Percentiles rank a stretch among this genome's conserved stretches.
Evolutionary conservation across 1,140 invertebrate genomes (phyloP).

Genomic region (Cydia strobilella): DNA sequence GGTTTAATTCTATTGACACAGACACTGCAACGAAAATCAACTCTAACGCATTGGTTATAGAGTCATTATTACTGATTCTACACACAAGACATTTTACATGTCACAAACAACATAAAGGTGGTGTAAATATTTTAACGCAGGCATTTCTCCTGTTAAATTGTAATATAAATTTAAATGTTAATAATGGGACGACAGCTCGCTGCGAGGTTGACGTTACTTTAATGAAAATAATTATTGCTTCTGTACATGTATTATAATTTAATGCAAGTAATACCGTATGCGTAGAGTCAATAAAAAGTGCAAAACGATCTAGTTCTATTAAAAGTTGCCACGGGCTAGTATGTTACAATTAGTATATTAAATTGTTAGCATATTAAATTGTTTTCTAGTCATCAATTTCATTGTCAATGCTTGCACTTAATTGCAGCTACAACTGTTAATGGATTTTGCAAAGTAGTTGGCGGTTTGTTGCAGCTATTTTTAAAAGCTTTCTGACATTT

Average conservation of each 20-base stretch:
- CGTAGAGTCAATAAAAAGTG: constrained; percentile 1
- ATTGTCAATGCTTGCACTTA: constrained; percentile 32
- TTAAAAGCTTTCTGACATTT: constrained; percentile 76
- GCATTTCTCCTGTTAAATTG: constrained; percentile 53
- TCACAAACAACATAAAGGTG: constrained; percentile 51
- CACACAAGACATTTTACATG: constrained; percentile 45
- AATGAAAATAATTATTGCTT: constrained; percentile 55
- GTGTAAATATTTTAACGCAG: constrained; percentile 51
- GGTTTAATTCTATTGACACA: constrained; percentile 62
- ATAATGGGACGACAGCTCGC: constrained; percentile 56
- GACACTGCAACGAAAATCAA: constrained; percentile 45
- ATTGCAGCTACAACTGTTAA: constrained; percentile 53
- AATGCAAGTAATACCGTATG: neutral
- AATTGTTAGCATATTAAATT: constrained; percentile 25
- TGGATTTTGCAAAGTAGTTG: constrained; percentile 65
- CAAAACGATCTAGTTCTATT: constrained; percentile 26
- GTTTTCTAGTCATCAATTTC: constrained; percentile 29
- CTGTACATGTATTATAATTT: constrained; percentile 53
- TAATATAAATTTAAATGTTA: constrained; percentile 61
- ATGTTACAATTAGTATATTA: constrained; percentile 26
- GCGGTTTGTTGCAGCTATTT: constrained; percentile 56
- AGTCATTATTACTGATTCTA: constrained; percentile 36
- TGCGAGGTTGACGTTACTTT: constrained; percentile 43
- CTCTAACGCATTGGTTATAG: constrained; percentile 47
- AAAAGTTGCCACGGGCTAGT: neutral